Evolutionary conservation across 2,888 invertebrate species (phyloP).

Genomic region (Eupithecia tripunctaria): DNA sequence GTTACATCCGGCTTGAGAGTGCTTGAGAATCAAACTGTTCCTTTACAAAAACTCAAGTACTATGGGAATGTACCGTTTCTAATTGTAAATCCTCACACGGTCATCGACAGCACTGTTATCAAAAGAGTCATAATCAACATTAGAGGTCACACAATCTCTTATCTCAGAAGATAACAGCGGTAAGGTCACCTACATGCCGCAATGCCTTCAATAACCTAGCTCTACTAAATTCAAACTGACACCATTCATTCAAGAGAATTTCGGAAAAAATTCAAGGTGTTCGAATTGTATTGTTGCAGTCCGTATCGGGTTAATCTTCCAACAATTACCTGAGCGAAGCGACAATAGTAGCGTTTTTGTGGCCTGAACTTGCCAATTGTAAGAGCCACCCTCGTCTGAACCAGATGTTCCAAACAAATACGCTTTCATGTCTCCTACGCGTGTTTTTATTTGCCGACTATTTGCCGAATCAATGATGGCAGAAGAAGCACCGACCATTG

Average conservation of each 20-base stretch:
- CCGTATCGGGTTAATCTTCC: constrained; percentile 81
- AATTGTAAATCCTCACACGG: constrained; percentile 63
- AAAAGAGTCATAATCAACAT: constrained; percentile 67
- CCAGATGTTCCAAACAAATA: constrained; percentile 82
- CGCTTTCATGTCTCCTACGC: constrained; percentile 77
- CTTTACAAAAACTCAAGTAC: constrained; percentile 55
- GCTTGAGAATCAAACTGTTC: constrained; percentile 63
- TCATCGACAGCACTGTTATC: constrained; percentile 78
- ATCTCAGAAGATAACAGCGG: constrained; percentile 72
- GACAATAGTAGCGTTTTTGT: constrained; percentile 73
- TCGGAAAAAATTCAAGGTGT: constrained; percentile 74
- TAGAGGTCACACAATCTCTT: constrained; percentile 80
- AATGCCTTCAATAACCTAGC: constrained; percentile 53
- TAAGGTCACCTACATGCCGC: constrained; percentile 76
- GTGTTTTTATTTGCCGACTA: constrained; percentile 69
- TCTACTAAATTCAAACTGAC: constrained; percentile 43
- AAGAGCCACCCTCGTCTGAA: constrained; percentile 60
- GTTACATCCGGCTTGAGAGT: constrained; percentile 77
- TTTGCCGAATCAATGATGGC: constrained; percentile 73
- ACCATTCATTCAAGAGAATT: constrained; percentile 53
- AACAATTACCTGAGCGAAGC: constrained; percentile 70
- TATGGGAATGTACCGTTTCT: constrained; percentile 57
- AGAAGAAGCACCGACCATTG: constrained; percentile 71
- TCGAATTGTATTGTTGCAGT: constrained; percentile 67
- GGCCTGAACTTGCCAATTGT: constrained; percentile 66